These are phyloP conservation scores for Macrophya annulata DNA, from an alignment of 2,888 invertebrate species.

Conservation along the genomic window DNA sequence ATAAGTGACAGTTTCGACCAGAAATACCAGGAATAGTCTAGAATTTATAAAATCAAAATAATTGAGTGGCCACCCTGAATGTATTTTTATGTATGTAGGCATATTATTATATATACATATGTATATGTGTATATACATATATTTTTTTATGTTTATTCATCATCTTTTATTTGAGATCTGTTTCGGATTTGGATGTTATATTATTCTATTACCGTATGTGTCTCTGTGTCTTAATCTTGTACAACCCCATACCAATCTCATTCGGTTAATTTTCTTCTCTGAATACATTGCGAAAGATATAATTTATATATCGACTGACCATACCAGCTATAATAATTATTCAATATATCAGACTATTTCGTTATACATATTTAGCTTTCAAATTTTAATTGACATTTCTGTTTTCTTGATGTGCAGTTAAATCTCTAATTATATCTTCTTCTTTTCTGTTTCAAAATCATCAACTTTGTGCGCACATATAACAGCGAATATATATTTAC, in stretches of 20 bases:
- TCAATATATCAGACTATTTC: slow-evolving; percentile 9
- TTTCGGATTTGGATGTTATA: slow-evolving; percentile 28
- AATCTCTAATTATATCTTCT: not conserved
- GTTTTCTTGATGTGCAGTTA: not conserved
- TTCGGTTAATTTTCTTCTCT: not conserved
- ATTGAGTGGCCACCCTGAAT: slow-evolving; percentile 7
- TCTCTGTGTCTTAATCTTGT: slow-evolving; percentile 2
- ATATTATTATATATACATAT: slow-evolving; percentile 8
- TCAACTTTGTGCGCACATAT: not conserved
- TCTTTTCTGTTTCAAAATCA: not conserved
- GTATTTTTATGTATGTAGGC: slow-evolving; percentile 24
- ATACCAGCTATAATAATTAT: slow-evolving; percentile 35
- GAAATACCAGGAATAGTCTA: not conserved
- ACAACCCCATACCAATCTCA: not conserved
- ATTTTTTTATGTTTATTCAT: not conserved
- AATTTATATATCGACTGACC: slow-evolving; percentile 1
- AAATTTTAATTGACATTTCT: slow-evolving; percentile 29
- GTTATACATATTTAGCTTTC: slow-evolving; percentile 1
- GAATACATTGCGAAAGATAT: not conserved
- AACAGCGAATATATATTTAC: not conserved
- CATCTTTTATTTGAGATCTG: slow-evolving; percentile 44
- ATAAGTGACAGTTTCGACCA: not conserved
- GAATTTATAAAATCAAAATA: slow-evolving; percentile 8
- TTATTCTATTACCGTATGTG: slow-evolving; percentile 2
- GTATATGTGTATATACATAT: too few species aligned